Conservation (phyloP, 2,113 vertebrate genomes). For the Struthio camelus region DNA sequence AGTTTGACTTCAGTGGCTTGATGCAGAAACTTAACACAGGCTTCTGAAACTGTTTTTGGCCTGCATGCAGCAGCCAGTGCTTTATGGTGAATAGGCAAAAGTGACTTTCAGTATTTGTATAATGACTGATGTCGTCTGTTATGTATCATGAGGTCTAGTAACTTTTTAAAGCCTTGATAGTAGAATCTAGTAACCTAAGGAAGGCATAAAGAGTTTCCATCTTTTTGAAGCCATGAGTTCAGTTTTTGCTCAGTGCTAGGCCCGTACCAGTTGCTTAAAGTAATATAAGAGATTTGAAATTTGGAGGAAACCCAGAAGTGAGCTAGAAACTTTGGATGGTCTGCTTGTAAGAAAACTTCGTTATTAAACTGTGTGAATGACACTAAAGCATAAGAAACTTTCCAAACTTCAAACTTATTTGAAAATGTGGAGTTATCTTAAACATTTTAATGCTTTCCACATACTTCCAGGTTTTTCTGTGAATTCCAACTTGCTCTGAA, state of each 20-base stretch:
- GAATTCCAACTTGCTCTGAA: background rate
- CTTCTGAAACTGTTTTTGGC: background rate
- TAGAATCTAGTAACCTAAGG: background rate
- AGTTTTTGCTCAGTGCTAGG: background rate
- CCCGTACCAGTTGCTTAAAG: rapidly evolving
- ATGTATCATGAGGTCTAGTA: rapidly evolving
- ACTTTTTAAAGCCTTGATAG: background rate
- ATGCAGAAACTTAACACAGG: background rate
- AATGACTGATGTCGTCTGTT: background rate
- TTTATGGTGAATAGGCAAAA: background rate
- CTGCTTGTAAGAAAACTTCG: rapidly evolving
- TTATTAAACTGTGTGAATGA: rapidly evolving
- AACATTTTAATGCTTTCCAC: background rate
- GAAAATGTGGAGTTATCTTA: rapidly evolving
- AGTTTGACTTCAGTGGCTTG: background rate
- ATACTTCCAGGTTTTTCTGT: background rate
- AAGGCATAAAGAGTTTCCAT: background rate
- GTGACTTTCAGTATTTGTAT: rapidly evolving
- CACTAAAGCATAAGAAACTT: background rate
- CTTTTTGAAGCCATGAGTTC: background rate
- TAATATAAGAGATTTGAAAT: rapidly evolving
- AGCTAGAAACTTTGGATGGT: rapidly evolving
- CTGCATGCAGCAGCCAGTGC: background rate
- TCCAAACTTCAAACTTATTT: rapidly evolving
- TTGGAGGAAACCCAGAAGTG: background rate